phyloP scores from a whole-genome alignment of 2,113 vertebrate species.

The Helogale parvula region DNA sequence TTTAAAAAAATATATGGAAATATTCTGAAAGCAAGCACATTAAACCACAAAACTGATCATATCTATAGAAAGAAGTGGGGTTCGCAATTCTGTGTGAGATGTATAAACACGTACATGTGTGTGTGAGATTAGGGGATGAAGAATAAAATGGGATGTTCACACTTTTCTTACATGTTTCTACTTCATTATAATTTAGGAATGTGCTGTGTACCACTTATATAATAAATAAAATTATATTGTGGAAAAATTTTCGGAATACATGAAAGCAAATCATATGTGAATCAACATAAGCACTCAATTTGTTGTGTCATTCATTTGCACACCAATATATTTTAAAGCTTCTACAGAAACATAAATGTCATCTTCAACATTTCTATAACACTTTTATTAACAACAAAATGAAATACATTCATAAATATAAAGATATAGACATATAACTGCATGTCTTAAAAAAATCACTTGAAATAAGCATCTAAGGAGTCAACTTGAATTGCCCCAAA shows the following conservation, averaged over 20 bases:
- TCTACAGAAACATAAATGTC: neutral
- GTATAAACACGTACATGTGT: neutral
- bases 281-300: neutral
- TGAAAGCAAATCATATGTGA: neutral
- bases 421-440: neutral
- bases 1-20: neutral
- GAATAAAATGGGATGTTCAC: neutral
- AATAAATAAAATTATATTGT: conserved; percentile 1
- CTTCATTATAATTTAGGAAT: neutral
- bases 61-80: neutral
- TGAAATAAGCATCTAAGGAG: conserved; percentile 40
- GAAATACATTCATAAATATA: neutral
- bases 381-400: conserved; percentile 35
- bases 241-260: neutral
- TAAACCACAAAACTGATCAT: neutral
- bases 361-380: neutral
- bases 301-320: neutral
- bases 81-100: neutral
- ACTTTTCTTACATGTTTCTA: neutral
- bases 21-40: neutral
- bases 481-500: conserved; percentile 36
- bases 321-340: neutral
- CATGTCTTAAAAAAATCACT: neutral
- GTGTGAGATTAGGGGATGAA: neutral
- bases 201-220: neutral